Conservation (phyloP, 2,797 vertebrate species). For the Kryptopterus vitreolus region DNA sequence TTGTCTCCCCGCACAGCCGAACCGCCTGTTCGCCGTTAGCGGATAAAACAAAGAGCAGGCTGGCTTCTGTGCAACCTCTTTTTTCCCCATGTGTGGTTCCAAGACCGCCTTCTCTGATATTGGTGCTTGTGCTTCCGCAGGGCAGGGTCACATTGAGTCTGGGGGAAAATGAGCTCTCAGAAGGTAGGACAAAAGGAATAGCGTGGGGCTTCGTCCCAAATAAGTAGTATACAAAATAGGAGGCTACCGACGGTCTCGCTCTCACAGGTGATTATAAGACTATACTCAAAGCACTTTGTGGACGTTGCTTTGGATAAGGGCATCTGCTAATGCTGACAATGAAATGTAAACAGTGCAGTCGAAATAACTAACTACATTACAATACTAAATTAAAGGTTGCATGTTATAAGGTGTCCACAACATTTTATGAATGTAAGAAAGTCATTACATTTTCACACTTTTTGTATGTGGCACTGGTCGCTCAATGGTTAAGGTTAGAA, state of each 20-base stretch:
- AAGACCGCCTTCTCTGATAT: constrained; percentile 53
- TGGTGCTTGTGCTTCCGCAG: constrained; percentile 65
- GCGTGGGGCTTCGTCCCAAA: constrained; percentile 5
- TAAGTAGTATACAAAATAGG: background rate
- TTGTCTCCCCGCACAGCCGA: constrained; percentile 54
- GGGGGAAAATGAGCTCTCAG: constrained; percentile 13
- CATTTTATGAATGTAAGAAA: no score
- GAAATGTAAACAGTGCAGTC: no score
- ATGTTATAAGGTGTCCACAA: background rate
- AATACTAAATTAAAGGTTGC: background rate
- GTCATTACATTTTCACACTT: no score
- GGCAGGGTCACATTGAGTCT: constrained; percentile 63
- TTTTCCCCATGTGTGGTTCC: constrained; percentile 41
- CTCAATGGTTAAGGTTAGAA: no score
- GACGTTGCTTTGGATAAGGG: no score
- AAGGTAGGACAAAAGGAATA: background rate
- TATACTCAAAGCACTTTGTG: background rate
- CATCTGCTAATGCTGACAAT: no score
- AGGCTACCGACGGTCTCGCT: background rate
- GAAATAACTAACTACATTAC: background rate
- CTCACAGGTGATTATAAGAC: background rate
- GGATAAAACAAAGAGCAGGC: constrained; percentile 55
- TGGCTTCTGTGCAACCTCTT: constrained; percentile 45
- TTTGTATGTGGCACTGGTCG: no score
- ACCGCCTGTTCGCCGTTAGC: constrained; percentile 33